Conservation (phyloP, 2,888 invertebrate genomes). For the Drosophila pseudotalamancana region DNA sequence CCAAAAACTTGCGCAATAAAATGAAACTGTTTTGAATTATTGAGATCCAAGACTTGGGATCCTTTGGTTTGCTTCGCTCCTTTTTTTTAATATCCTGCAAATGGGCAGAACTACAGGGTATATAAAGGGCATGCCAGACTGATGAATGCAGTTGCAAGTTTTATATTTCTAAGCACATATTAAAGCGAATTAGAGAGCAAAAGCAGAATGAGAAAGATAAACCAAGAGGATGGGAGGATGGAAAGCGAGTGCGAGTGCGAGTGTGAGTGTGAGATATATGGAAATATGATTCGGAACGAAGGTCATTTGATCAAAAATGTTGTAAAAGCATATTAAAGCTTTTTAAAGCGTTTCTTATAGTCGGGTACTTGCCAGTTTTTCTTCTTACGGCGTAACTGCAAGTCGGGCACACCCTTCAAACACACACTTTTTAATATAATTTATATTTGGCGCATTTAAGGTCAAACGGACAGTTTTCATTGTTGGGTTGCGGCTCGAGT, state of each 20-base stretch:
- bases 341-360: too few relatives aligned
- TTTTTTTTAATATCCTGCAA: background rate
- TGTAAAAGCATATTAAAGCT: too few relatives aligned
- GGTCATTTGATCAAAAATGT: too few relatives aligned
- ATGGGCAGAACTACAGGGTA: background rate
- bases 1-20: constrained; percentile 65
- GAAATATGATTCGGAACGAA: too few relatives aligned
- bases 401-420: background rate
- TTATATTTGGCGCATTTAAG: constrained; percentile 70
- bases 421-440: constrained; percentile 63
- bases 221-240: too few relatives aligned
- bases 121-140: background rate
- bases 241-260: too few relatives aligned
- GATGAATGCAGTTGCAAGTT: too few relatives aligned
- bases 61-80: constrained; percentile 12
- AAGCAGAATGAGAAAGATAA: too few relatives aligned
- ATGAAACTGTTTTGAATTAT: constrained; percentile 79
- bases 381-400: background rate
- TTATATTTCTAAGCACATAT: background rate
- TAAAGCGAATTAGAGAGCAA: too few relatives aligned
- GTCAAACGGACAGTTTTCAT: constrained; percentile 35
- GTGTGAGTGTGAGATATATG: too few relatives aligned
- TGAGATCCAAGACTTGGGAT: constrained; percentile 64
- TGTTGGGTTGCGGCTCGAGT: constrained; percentile 22
- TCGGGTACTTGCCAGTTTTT: too few relatives aligned